Base-by-base conservation (phyloP, 2,888 invertebrate species). In the Mimumesa dahlbomi region DNA sequence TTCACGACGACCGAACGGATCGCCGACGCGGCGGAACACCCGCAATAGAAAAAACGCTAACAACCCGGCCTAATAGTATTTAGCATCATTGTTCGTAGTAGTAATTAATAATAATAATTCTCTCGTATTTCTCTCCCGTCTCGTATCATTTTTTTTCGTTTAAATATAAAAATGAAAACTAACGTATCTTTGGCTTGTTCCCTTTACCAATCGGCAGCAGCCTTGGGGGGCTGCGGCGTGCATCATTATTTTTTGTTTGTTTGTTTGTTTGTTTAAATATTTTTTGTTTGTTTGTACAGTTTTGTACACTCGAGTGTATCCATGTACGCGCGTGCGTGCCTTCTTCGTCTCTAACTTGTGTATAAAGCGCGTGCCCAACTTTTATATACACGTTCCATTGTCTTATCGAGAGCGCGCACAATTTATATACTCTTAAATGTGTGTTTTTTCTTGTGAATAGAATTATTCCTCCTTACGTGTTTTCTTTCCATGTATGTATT, bases 101-200 rank as follows among this genome's bases (percentile, higher is more conserved):
- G 82, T 81, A 82, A 84, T 79, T 79, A 81, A 81, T 84, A 82
- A 82, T 79, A 78, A 82, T 84, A 81, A 82, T 75, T 79, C 73
- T 75, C 68, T 75, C 69, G 65, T 65, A 70, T 73, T 62, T 67
- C 63, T 77, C 66, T 59, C 65, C 54, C 73, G 48, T 78, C 65
- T 72, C 61, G 54, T 58, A 63, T 76, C 59, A n/a, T n/a, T n/a
- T n/a, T 71, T 64, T 81, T 75, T 85, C 85, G 61, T 78, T 87
- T 89, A 88, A 89, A 88, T 89, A 91, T 92, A 90, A 89, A 91
- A 92, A 91, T 91, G 91, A 90, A 91, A 91, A 92, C 92, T 92
- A 94, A 94, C 93, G 93, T 94, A 93, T 94, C 94, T 94, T 94
- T 94, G 94, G 93, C 93, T 94, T 94, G 94, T 93, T 94, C 94